Conservation (phyloP, 2,797 vertebrate species). For the Argyrosomus regius region DNA sequence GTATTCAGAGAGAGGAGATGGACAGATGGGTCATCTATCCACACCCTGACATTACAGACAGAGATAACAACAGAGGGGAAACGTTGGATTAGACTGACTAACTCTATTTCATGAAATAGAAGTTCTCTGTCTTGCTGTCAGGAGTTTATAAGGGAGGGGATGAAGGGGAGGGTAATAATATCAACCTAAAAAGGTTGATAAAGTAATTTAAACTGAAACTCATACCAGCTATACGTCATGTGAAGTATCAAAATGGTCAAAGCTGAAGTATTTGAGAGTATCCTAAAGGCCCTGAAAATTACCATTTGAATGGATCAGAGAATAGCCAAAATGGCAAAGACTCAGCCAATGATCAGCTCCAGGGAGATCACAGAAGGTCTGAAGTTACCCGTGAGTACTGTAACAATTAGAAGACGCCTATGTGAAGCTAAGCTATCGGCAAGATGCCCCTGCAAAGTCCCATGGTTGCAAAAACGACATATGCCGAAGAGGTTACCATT, state of each 20-base stretch:
- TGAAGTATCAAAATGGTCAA: not conserved
- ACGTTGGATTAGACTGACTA: slow-evolving; percentile 31
- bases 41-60: slow-evolving; percentile 59
- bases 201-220: slow-evolving; percentile 6
- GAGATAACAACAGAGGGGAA: slow-evolving; percentile 50
- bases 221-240: not conserved
- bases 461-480: too few relatives aligned
- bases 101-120: slow-evolving; percentile 28
- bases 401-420: too few relatives aligned
- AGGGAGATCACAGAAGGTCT: too few relatives aligned
- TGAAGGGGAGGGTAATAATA: not conserved
- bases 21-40: slow-evolving; percentile 68
- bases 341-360: too few relatives aligned
- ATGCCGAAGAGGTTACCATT: too few relatives aligned
- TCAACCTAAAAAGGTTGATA: slow-evolving; percentile 2
- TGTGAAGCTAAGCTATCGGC: too few relatives aligned
- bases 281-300: not conserved
- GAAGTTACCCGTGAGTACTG: too few relatives aligned
- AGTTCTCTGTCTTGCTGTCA: slow-evolving; percentile 19
- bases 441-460: too few relatives aligned
- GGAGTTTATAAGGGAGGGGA: not conserved
- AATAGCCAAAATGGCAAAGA: too few relatives aligned
- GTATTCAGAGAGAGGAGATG: slow-evolving; percentile 63
- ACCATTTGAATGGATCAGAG: too few relatives aligned
- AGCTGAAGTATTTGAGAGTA: not conserved